These are phyloP conservation scores for Callyntrura guangdongensis DNA, from an alignment of 2,888 invertebrate genomes.

Conservation along the genomic window DNA sequence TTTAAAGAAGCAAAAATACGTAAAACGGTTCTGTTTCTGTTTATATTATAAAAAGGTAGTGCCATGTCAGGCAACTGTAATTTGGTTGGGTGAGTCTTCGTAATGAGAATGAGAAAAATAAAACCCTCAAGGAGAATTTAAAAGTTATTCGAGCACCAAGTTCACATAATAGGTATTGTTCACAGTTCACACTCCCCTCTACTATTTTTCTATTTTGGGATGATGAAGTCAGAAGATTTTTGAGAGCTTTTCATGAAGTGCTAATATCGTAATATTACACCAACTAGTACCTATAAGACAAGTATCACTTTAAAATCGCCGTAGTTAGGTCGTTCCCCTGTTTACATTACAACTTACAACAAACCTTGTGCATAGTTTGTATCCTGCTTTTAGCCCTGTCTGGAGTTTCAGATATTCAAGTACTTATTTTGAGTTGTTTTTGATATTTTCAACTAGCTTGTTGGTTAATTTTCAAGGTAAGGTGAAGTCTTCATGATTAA, in stretches of 20 bases:
- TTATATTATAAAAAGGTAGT: too few species aligned
- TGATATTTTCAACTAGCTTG: too few species aligned
- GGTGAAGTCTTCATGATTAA: too few species aligned
- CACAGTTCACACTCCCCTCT: not conserved
- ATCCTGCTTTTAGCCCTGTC: not conserved
- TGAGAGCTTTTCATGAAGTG: not conserved
- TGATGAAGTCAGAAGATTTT: not conserved
- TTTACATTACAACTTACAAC: not conserved
- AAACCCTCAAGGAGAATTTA: not conserved
- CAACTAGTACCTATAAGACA: not conserved
- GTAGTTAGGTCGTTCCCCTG: slow-evolving; percentile 42
- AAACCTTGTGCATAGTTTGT: not conserved
- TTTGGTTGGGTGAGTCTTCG: slow-evolving; percentile 14
- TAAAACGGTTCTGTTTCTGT: too few species aligned
- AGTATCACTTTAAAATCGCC: not conserved
- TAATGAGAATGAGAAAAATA: slow-evolving; percentile 1
- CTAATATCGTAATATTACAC: not conserved
- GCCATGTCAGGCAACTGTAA: not conserved
- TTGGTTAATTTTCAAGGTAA: too few species aligned
- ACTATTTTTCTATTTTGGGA: not conserved
- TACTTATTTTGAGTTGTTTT: too few species aligned
- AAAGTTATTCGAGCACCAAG: not conserved
- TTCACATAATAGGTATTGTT: not conserved
- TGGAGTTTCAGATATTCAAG: not conserved
- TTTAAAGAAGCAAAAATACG: too few species aligned